phyloP scores from a whole-genome alignment of 2,113 vertebrate genomes.

The Labrus mixtus region DNA sequence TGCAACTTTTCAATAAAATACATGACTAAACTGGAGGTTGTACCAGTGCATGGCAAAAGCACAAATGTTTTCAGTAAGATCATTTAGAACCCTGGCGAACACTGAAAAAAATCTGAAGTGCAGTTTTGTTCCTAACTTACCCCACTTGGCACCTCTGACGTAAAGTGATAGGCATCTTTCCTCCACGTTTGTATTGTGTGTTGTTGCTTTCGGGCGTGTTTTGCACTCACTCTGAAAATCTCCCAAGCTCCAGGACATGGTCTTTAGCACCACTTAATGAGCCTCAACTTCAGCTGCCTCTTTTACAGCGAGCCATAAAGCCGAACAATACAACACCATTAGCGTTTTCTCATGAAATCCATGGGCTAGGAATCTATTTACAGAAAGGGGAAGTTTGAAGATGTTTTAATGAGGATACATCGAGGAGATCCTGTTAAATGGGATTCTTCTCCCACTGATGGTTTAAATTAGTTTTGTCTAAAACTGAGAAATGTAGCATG shows the following conservation, averaged over 20 bases:
- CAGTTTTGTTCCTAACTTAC: slow-evolving; percentile 19
- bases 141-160: slow-evolving; percentile 26
- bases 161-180: slow-evolving; percentile 38
- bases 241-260: slow-evolving; percentile 47
- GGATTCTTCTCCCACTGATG: slow-evolving; percentile 3
- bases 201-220: slow-evolving; percentile 52
- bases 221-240: slow-evolving; percentile 34
- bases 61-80: neutral
- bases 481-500: slow-evolving; percentile 4
- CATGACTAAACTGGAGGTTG: slow-evolving; percentile 16
- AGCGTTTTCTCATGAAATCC: slow-evolving; percentile 35
- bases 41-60: neutral
- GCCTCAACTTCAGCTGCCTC: slow-evolving; percentile 41
- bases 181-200: slow-evolving; percentile 32
- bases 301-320: slow-evolving; percentile 38
- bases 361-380: neutral
- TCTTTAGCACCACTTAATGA: slow-evolving; percentile 54
- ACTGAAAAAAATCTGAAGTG: neutral
- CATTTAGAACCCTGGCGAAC: neutral
- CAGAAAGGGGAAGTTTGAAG: slow-evolving; percentile 6
- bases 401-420: neutral
- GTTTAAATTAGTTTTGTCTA: neutral
- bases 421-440: neutral
- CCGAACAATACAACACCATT: slow-evolving; percentile 49
- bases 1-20: slow-evolving; percentile 36